Evolutionary conservation across 2,888 invertebrate species (phyloP).

Genomic region (Coremacera marginata): DNA sequence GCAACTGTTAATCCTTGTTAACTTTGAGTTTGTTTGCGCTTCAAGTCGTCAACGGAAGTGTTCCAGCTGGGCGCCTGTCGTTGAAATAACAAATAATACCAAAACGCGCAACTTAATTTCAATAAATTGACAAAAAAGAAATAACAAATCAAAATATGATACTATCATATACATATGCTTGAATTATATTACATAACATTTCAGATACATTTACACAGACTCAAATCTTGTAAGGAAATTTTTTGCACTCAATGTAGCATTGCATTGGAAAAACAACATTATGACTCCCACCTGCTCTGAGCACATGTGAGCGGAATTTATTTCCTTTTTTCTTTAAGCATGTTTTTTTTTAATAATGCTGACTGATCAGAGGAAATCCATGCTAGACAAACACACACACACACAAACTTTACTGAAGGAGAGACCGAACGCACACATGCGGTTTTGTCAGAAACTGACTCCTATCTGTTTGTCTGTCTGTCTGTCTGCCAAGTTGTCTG

Average conservation of each 20-base stretch:
- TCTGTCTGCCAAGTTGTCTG: not conserved
- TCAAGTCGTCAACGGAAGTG: not conserved
- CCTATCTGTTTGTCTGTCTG: not conserved
- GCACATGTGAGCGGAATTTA: not conserved
- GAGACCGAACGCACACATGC: no score
- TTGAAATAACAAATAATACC: not conserved
- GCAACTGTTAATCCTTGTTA: no score
- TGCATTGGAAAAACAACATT: not conserved
- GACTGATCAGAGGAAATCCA: not conserved
- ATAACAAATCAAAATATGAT: not conserved
- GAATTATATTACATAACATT: not conserved
- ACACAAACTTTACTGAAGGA: not conserved
- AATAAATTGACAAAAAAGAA: not conserved
- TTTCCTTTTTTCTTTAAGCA: not conserved
- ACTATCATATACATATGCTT: not conserved
- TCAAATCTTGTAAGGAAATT: not conserved
- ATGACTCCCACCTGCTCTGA: not conserved
- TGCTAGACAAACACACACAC: not conserved
- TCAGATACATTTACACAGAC: not conserved
- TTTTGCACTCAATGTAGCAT: no score
- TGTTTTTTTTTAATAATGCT: not conserved
- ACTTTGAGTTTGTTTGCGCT: no score
- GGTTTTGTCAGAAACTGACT: no score
- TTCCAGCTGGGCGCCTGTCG: not conserved
- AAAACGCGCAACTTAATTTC: not conserved